Percentiles rank a stretch among this genome's conserved stretches.
These are phyloP conservation scores for Pycnonotus jocosus DNA, from an alignment of 2,113 vertebrate genomes.

Conservation along the genomic window DNA sequence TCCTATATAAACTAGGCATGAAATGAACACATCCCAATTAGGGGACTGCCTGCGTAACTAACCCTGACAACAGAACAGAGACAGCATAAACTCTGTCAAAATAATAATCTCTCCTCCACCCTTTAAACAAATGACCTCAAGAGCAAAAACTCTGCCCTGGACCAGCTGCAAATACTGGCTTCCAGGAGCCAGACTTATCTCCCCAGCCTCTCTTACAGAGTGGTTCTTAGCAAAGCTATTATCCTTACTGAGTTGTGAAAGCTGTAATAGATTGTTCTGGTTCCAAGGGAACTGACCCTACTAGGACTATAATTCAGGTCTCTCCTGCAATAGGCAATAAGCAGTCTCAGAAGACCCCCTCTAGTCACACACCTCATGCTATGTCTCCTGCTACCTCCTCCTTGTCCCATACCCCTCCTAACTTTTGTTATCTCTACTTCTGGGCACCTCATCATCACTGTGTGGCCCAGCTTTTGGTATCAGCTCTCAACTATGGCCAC, in stretches of 20 bases:
- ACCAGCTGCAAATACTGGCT: not conserved
- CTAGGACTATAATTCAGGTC: not conserved
- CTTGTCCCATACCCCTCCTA: no score
- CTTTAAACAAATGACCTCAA: not conserved
- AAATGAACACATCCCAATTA: not conserved
- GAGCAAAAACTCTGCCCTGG: not conserved
- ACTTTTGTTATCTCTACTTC: not conserved
- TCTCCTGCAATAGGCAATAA: not conserved
- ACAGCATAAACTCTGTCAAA: conserved; percentile 4
- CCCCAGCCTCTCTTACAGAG: not conserved
- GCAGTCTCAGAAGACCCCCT: not conserved
- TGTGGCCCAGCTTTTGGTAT: not conserved
- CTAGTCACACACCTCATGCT: not conserved
- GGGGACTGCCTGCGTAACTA: not conserved
- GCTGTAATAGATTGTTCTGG: not conserved
- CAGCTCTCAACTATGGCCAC: not conserved
- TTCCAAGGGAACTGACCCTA: not conserved
- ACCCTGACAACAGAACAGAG: conserved; percentile 8
- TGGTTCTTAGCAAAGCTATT: not conserved
- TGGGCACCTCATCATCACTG: accelerated
- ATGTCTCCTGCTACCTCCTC: not conserved
- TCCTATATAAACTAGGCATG: not conserved
- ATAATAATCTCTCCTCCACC: not conserved
- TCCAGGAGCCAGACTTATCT: not conserved
- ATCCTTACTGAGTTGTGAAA: not conserved